Conservation (phyloP, 2,113 vertebrate species). For the Tachysurus fulvidraco region DNA sequence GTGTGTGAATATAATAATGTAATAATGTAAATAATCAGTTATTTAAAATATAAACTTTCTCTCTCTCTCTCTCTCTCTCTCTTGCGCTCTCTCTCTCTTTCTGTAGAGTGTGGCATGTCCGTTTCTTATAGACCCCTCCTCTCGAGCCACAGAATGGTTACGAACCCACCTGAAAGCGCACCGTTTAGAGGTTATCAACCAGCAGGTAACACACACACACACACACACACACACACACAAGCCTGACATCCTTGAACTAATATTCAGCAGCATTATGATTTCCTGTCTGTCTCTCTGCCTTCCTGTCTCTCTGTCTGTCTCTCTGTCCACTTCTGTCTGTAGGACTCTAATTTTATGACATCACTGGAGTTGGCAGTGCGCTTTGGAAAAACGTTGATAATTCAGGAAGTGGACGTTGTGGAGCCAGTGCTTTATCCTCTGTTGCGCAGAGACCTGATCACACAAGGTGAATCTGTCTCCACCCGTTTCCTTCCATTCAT, state of each 20-base stretch:
- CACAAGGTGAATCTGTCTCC: constrained; percentile 79
- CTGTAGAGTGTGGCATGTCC: constrained; percentile 87
- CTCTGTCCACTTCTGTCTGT: neutral
- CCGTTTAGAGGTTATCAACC: constrained; percentile 89
- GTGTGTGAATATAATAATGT: neutral
- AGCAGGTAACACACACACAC: constrained; percentile 77
- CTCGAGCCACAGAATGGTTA: constrained; percentile 91
- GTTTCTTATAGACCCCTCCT: constrained; percentile 94
- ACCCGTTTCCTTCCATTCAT: neutral
- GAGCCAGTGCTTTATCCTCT: constrained; percentile 94
- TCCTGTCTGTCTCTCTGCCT: neutral
- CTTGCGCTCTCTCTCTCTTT: neutral
- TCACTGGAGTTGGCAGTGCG: constrained; percentile 90
- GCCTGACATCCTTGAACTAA: neutral
- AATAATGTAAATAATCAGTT: neutral
- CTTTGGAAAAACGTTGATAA: constrained; percentile 96
- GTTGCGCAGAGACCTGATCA: constrained; percentile 87
- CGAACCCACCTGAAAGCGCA: constrained; percentile 86
- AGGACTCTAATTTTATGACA: constrained; percentile 93
- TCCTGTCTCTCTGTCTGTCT: neutral
- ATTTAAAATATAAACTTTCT: neutral
- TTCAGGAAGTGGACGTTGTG: constrained; percentile 94
- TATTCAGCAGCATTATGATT: neutral
- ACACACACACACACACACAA: constrained; percentile 9
- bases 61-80: neutral